phyloP scores from a whole-genome alignment of 1,140 invertebrate species.

The Cyphomyrmex costatus region DNA sequence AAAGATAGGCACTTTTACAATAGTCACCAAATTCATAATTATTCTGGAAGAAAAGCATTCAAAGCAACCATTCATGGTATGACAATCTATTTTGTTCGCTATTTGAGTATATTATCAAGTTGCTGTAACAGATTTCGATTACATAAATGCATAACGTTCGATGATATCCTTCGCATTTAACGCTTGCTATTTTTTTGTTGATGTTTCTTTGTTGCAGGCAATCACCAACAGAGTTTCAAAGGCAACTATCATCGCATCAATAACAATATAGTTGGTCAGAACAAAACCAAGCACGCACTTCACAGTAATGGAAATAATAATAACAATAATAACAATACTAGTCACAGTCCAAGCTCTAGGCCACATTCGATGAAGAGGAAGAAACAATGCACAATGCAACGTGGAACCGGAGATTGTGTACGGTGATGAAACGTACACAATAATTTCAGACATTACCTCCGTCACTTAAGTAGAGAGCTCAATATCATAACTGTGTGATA shows the following conservation, averaged over 20 bases:
- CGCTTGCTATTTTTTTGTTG: not conserved
- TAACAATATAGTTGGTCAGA: constrained; percentile 82
- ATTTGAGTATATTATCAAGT: constrained; percentile 10
- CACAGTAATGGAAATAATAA: constrained; percentile 78
- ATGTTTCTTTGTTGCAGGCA: constrained; percentile 73
- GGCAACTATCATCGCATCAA: constrained; percentile 83
- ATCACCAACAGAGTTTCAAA: constrained; percentile 82
- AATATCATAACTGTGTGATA: constrained; percentile 76
- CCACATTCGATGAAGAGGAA: constrained; percentile 82
- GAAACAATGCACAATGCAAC: constrained; percentile 81
- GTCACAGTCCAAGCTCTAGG: constrained; percentile 81
- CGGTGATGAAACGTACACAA: constrained; percentile 84
- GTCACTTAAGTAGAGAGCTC: constrained; percentile 75
- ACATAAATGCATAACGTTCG: constrained; percentile 42
- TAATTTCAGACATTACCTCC: constrained; percentile 68
- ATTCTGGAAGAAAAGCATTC: constrained; percentile 83
- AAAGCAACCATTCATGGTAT: constrained; percentile 84
- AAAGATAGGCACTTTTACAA: constrained; percentile 83
- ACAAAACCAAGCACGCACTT: constrained; percentile 82
- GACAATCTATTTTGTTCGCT: constrained; percentile 25
- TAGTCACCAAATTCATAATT: constrained; percentile 83
- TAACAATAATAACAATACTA: constrained; percentile 79
- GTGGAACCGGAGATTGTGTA: constrained; percentile 84
- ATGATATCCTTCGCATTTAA: not conserved
- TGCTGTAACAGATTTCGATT: constrained; percentile 15